Conservation (phyloP, 2,888 invertebrate genomes). For the Tachina lurida region DNA sequence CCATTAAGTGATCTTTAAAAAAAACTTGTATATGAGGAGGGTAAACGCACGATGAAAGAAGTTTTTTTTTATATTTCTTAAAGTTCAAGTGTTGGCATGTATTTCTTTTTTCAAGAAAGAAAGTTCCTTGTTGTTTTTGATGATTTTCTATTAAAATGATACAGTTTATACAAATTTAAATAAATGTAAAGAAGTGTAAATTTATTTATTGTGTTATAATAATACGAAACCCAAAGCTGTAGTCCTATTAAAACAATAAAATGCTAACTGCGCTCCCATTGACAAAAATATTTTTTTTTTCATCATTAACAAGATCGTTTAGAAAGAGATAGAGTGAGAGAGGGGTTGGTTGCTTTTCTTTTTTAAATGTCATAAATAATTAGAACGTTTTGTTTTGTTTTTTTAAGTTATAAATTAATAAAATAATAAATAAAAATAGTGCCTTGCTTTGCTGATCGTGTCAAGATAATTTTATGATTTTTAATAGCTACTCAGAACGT, state of each 20-base stretch:
- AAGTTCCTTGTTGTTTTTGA: conserved; percentile 44
- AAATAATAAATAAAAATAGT: background rate
- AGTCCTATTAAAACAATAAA: conserved; percentile 10
- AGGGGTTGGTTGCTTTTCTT: background rate
- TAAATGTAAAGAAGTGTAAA: background rate
- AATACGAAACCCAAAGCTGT: conserved; percentile 21
- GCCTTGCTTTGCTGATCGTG: conserved; percentile 48
- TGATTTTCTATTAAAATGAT: conserved; percentile 72
- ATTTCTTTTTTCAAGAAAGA: background rate
- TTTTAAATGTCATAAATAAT: background rate
- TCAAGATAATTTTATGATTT: conserved; percentile 68
- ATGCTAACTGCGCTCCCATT: conserved; percentile 38
- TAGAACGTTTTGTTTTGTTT: background rate
- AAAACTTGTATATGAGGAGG: background rate
- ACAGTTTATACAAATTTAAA: conserved; percentile 72
- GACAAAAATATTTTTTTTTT: background rate
- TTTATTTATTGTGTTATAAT: background rate
- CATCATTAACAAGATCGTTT: background rate
- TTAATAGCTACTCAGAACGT: conserved; percentile 59
- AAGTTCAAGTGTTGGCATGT: conserved; percentile 10
- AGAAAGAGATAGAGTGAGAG: background rate
- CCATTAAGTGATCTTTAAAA: conserved; percentile 59
- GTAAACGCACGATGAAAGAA: conserved; percentile 21
- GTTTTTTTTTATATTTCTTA: conserved; percentile 17
- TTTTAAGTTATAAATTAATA: background rate